phyloP scores from a whole-genome alignment of 2,797 vertebrate species.

The Enteromius argenteus region DNA sequence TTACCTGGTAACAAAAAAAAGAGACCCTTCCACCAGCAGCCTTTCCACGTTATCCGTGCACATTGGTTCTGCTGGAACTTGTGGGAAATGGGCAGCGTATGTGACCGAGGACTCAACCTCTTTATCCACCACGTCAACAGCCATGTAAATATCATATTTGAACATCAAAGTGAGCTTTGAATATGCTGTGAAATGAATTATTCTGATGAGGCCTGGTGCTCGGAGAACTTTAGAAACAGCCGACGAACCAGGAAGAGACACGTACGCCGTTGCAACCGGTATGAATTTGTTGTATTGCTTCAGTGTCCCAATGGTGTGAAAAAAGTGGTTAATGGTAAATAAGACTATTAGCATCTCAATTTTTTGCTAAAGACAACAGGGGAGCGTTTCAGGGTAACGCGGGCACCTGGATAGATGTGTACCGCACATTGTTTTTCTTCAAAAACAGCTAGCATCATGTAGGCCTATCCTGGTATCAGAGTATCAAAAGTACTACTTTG shows the following conservation, averaged over 20 bases:
- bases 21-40: slow-evolving; percentile 67
- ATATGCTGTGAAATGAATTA: slow-evolving; percentile 75
- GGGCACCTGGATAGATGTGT: slow-evolving; percentile 61
- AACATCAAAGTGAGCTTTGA: slow-evolving; percentile 78
- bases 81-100: slow-evolving; percentile 67
- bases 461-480: slow-evolving; percentile 51
- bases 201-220: slow-evolving; percentile 61
- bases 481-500: slow-evolving; percentile 21
- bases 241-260: slow-evolving; percentile 58
- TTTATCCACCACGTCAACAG: slow-evolving; percentile 63
- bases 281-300: slow-evolving; percentile 58
- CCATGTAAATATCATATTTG: slow-evolving; percentile 81
- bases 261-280: slow-evolving; percentile 51
- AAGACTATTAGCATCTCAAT: slow-evolving; percentile 53
- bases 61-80: slow-evolving; percentile 72
- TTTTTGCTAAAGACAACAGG: slow-evolving; percentile 64
- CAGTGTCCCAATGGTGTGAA: slow-evolving; percentile 60
- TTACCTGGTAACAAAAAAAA: slow-evolving; percentile 82
- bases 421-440: slow-evolving; percentile 66
- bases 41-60: slow-evolving; percentile 70
- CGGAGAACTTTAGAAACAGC: slow-evolving; percentile 62
- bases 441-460: slow-evolving; percentile 64
- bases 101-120: slow-evolving; percentile 63
- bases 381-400: slow-evolving; percentile 60
- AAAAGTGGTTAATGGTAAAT: slow-evolving; percentile 65